phyloP scores from a whole-genome alignment of 2,888 invertebrate genomes.

The Drepanosiphum platanoidis region DNA sequence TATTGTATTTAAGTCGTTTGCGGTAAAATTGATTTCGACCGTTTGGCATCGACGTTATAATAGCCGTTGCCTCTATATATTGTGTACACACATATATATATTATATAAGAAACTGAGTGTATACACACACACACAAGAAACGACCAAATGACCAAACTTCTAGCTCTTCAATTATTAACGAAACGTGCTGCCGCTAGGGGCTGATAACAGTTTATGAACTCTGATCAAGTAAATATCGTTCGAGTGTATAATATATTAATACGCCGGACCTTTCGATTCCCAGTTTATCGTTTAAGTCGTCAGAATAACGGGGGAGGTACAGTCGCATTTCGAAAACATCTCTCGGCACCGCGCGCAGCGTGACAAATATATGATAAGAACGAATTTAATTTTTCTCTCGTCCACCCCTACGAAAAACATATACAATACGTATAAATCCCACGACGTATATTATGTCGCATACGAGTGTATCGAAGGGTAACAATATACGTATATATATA shows the following conservation, averaged over 20 bases:
- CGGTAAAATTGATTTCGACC: not conserved
- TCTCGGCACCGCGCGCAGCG: no score
- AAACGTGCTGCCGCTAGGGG: not conserved
- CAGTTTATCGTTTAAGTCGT: not conserved
- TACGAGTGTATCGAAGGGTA: no score
- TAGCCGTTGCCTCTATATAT: not conserved
- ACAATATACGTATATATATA: no score
- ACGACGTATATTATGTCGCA: no score
- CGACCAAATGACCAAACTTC: not conserved
- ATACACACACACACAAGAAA: not conserved
- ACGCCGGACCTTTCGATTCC: not conserved
- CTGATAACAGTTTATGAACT: constrained; percentile 34
- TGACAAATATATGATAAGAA: no score
- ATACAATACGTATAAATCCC: no score
- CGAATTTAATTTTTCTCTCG: no score
- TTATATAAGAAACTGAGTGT: not conserved
- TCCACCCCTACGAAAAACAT: no score
- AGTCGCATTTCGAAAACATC: no score
- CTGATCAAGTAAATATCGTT: not conserved
- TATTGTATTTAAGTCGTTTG: not conserved
- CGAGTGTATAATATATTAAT: not conserved
- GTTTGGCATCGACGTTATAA: not conserved
- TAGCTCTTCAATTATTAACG: constrained; percentile 1
- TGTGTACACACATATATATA: no score
- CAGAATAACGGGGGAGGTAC: no score